Evolutionary conservation across 2,113 vertebrate species (phyloP), one percentile per base, ranked within the genome.

Genomic region (Nothocercus julius): DNA sequence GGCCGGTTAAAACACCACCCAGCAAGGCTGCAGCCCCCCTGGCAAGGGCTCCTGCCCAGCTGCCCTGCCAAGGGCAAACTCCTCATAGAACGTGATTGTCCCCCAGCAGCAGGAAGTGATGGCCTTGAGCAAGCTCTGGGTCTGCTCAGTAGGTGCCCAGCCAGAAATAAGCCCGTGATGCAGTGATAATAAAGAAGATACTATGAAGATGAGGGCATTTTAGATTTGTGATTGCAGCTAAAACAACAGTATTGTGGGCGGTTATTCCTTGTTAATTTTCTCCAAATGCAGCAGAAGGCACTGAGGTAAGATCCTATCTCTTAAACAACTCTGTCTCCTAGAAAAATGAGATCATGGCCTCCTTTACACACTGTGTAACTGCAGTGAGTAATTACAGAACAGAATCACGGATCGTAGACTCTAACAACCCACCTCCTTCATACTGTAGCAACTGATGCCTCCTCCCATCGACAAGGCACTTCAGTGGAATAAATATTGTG

Each of bases 241-340:
- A 91, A 95, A 81, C 42, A 25, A 70, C 64, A 91, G 32, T 38
- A 61, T 88, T 75, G 81, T 10, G 72, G 76, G 66, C 64, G 83
- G 76, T 42, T 78, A 83, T 28, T 51, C 73, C 80, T 68, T 58
- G 93, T 51, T 91, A 74, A 84, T 93, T 92, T 92, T 82, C 83
- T 93, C 81, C 44, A 27, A 28, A 17, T 68, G 44, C 64, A 93
- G 56, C 53, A 69, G 64, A 69, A 87, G 38, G 25, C 40, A 89
- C 11, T 66, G 64, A 86, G 75, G 18, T 34, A 82, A 85, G 42
- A 87, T 92, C 76, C 86, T 38, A 68, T 56, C 75, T 90, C 77
- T 84, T 66, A 68, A 59, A 83, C 0, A 0, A 13, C 13, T 95
- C 30, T 3, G 0, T 51, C 42, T 78, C 82, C 70, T 45, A 42